These are phyloP conservation scores for Punctoribates punctum DNA, from an alignment of 2,888 invertebrate species.

Conservation along the genomic window DNA sequence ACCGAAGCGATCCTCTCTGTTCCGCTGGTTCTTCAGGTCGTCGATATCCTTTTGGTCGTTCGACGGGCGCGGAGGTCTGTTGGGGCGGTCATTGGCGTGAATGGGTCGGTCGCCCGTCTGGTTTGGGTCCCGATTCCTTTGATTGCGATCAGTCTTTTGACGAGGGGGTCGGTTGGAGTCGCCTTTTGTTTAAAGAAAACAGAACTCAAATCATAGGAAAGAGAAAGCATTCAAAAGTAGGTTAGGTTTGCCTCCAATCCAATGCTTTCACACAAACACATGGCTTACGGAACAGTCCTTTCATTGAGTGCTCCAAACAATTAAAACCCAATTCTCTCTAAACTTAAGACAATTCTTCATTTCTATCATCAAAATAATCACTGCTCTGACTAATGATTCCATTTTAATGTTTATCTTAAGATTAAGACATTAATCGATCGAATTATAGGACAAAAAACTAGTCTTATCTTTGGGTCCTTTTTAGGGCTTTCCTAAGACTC, in stretches of 20 bases:
- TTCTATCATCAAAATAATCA: not conserved
- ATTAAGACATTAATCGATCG: too few species aligned
- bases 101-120: not conserved
- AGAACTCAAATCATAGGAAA: not conserved
- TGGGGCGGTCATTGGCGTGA: constrained; percentile 22
- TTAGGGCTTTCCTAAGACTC: too few species aligned
- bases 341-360: not conserved
- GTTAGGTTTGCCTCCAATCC: constrained; percentile 1
- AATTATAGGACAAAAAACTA: too few species aligned
- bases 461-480: too few species aligned
- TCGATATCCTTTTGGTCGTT: constrained; percentile 48
- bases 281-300: not conserved
- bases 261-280: constrained; percentile 23
- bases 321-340: not conserved
- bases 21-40: constrained; percentile 57
- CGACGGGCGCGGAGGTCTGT: constrained; percentile 1
- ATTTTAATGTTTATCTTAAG: too few species aligned
- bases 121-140: not conserved
- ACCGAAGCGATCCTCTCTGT: constrained; percentile 60
- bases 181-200: constrained; percentile 18
- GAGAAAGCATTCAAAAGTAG: constrained; percentile 9
- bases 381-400: too few species aligned
- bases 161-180: constrained; percentile 4
- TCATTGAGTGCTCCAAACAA: not conserved
- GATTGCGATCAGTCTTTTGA: constrained; percentile 5